Evolutionary conservation across 1,140 invertebrate species (phyloP).

Genomic region (Amphibalanus amphitrite): DNA sequence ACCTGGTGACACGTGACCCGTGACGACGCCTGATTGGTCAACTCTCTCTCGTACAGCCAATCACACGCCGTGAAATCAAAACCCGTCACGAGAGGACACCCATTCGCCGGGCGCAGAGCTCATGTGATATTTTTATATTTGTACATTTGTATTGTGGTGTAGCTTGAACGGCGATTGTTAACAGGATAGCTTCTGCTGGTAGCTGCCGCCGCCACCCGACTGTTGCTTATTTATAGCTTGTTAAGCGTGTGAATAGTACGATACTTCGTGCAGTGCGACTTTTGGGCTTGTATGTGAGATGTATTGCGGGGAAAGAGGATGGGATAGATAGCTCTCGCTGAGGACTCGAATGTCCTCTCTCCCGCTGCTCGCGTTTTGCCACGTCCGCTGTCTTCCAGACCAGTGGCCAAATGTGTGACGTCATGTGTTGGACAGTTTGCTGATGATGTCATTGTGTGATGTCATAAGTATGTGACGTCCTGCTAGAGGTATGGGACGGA

Average conservation of each 20-base stretch:
- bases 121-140: slow-evolving; percentile 1
- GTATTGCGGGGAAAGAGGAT: not conserved
- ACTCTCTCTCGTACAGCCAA: not conserved
- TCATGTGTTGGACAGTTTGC: too few species aligned
- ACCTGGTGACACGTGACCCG: too few species aligned
- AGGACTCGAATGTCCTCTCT: not conserved
- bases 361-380: too few species aligned
- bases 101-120: not conserved
- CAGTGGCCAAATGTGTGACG: not conserved
- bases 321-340: not conserved
- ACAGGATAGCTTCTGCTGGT: not conserved
- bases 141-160: not conserved
- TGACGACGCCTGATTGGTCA: not conserved
- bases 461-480: too few species aligned
- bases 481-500: too few species aligned
- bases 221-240: not conserved
- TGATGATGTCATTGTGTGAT: too few species aligned
- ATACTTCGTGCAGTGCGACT: not conserved
- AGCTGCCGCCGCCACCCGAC: too few species aligned
- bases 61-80: not conserved
- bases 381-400: not conserved
- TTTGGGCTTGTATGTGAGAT: not conserved
- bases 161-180: not conserved
- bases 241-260: not conserved
- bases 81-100: not conserved